Percentiles rank a stretch among this genome's conserved stretches.
These are phyloP conservation scores for Spinus olivaceus DNA, from an alignment of 2,797 vertebrate genomes.

Conservation along the genomic window DNA sequence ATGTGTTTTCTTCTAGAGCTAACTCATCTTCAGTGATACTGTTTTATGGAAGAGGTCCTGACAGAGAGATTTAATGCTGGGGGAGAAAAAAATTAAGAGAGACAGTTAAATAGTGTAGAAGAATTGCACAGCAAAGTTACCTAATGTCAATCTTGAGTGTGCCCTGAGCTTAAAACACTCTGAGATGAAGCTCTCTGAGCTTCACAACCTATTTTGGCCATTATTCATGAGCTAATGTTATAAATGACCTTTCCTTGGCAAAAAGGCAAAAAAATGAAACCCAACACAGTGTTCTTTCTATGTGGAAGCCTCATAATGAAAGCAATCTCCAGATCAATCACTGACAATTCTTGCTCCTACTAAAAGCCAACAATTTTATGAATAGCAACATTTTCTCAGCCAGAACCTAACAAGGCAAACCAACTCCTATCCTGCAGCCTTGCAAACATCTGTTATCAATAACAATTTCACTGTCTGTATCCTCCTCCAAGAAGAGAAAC, in stretches of 20 bases:
- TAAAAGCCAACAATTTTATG: background rate
- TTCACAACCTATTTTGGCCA: background rate
- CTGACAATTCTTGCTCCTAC: background rate
- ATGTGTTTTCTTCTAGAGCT: background rate
- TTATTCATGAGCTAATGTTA: background rate
- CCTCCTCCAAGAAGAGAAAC: background rate
- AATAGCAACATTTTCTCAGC: background rate
- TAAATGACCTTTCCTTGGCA: background rate
- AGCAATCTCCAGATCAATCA: background rate
- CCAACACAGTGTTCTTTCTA: background rate
- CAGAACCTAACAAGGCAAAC: background rate
- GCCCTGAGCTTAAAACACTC: background rate
- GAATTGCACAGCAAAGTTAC: background rate
- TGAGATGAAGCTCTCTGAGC: background rate
- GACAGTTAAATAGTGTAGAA: background rate
- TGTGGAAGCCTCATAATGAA: background rate
- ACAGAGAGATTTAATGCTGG: background rate
- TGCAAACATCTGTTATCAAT: background rate
- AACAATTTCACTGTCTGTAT: background rate
- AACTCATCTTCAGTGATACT: background rate
- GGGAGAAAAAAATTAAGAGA: background rate
- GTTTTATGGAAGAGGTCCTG: background rate
- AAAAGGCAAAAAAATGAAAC: background rate
- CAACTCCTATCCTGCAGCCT: background rate
- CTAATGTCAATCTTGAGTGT: background rate